Percentiles rank a stretch among this genome's conserved stretches.
phyloP scores from a whole-genome alignment of 2,797 vertebrate species.

The Peromyscus attwateri region DNA sequence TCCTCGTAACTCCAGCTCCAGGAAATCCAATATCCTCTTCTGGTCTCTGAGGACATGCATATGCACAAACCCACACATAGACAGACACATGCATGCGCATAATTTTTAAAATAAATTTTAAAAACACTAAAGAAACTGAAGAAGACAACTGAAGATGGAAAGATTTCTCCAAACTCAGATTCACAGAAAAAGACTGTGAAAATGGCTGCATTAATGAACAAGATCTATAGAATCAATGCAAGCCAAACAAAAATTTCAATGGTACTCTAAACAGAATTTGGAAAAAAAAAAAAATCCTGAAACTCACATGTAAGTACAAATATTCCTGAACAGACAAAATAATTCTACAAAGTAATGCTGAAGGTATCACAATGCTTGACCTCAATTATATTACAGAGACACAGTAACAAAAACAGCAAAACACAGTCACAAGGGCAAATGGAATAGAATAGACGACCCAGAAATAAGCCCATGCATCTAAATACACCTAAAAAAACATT shows the following conservation, averaged over 20 bases:
- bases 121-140: not conserved
- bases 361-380: not conserved
- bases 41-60: not conserved
- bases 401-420: not conserved
- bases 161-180: not conserved
- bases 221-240: not conserved
- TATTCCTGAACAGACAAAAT: not conserved
- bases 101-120: not conserved
- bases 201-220: not conserved
- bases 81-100: not conserved
- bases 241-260: not conserved
- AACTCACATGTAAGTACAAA: not conserved
- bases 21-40: not conserved
- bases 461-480: not conserved
- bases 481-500: not conserved
- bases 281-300: not conserved
- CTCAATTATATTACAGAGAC: not conserved
- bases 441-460: not conserved
- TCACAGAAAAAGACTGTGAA: not conserved
- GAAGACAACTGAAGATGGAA: not conserved
- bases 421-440: not conserved
- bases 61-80: not conserved
- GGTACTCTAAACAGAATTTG: not conserved
- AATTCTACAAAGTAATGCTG: not conserved
- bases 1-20: not conserved